Conservation (phyloP, 1,140 invertebrate genomes). For the Dendroctonus ponderosae region DNA sequence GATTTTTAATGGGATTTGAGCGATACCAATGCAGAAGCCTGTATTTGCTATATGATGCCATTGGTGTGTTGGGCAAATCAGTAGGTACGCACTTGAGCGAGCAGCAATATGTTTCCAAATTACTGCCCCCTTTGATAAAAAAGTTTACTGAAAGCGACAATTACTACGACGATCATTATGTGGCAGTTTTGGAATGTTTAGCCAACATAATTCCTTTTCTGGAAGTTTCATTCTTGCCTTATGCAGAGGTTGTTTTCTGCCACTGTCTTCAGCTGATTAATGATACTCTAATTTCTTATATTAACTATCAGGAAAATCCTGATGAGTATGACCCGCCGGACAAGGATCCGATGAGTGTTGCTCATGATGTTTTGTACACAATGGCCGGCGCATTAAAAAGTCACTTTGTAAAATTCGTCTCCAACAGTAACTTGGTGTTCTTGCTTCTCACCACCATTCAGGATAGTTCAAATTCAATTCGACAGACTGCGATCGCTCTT, state of each 20-base stretch:
- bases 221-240: conserved; percentile 94
- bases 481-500: conserved; percentile 96
- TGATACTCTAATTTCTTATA: conserved; percentile 73
- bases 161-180: conserved; percentile 86
- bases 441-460: conserved; percentile 97
- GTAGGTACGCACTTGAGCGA: conserved; percentile 96
- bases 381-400: conserved; percentile 92
- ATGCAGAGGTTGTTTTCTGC: conserved; percentile 94
- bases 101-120: conserved; percentile 88
- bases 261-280: conserved; percentile 94
- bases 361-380: conserved; percentile 91
- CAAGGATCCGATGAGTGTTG: conserved; percentile 99
- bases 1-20: conserved; percentile 93
- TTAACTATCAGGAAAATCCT: conserved; percentile 87
- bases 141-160: conserved; percentile 98
- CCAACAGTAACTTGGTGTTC: conserved; percentile 91
- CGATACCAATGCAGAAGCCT: conserved; percentile 97
- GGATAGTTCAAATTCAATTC: conserved; percentile 94
- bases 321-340: conserved; percentile 88
- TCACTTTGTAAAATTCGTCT: conserved; percentile 89
- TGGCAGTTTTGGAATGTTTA: conserved; percentile 95
- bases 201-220: conserved; percentile 96
- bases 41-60: conserved; percentile 97
- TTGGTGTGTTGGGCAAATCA: conserved; percentile 95
- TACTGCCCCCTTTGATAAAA: conserved; percentile 98